Conservation (phyloP, 2,888 invertebrate species). For the Morinoia aosen region DNA sequence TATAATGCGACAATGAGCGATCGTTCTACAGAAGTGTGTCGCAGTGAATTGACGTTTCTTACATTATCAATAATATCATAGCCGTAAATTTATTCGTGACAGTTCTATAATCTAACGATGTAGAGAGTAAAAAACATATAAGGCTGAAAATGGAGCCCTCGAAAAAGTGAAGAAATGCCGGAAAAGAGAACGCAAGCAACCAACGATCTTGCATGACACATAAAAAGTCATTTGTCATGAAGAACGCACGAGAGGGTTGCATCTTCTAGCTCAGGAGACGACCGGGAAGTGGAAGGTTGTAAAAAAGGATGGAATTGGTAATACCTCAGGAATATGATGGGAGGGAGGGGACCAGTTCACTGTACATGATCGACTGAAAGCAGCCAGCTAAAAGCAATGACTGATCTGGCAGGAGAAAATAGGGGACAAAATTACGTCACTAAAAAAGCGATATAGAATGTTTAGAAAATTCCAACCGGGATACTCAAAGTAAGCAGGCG, state of each 20-base stretch:
- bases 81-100: too few species aligned
- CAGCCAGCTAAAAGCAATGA: background rate
- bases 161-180: conserved; percentile 2
- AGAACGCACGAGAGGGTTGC: background rate
- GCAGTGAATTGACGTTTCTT: too few species aligned
- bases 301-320: background rate
- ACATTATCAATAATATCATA: too few species aligned
- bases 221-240: background rate
- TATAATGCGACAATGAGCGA: too few species aligned
- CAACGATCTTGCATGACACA: conserved; percentile 15
- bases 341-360: background rate
- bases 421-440: background rate
- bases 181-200: background rate
- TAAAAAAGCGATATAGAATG: too few species aligned
- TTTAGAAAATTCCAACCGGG: too few species aligned
- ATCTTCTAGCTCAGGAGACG: background rate
- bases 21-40: too few species aligned
- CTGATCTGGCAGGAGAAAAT: background rate
- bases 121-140: background rate
- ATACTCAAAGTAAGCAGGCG: too few species aligned
- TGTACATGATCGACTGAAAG: background rate
- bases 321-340: background rate
- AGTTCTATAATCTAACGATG: background rate
- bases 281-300: background rate
- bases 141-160: background rate